A percentile compares a stretch with the other conserved stretches of the same genome.
Evolutionary conservation across 2,888 invertebrate species (phyloP).

Genomic region (Leptinotarsa peninsularis): DNA sequence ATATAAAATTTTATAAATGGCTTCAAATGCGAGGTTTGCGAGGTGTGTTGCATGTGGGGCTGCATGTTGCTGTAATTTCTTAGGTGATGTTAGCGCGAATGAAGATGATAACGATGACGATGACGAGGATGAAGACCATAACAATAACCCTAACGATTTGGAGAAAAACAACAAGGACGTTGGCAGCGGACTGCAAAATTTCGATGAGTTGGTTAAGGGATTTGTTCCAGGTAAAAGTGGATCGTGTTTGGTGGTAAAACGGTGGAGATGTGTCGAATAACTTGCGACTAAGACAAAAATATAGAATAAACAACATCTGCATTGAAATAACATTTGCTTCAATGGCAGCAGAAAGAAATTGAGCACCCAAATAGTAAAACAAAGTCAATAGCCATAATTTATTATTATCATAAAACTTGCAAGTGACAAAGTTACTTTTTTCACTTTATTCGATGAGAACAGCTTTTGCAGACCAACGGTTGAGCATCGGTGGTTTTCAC

Average conservation of each 20-base stretch:
- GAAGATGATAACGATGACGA: constrained; percentile 67
- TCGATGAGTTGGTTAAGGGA: constrained; percentile 58
- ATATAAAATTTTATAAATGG: constrained; percentile 38
- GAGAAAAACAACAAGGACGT: constrained; percentile 69
- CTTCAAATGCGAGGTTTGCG: constrained; percentile 46
- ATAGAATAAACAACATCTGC: no score
- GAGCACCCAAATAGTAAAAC: no score
- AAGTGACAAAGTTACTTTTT: no score
- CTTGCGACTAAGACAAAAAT: constrained; percentile 23
- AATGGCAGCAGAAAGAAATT: not conserved
- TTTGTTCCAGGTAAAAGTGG: constrained; percentile 66
- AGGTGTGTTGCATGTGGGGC: constrained; percentile 62
- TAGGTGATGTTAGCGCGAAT: constrained; percentile 68
- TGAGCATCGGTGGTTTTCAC: no score
- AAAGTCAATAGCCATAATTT: no score
- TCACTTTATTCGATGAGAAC: no score
- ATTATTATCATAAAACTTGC: no score
- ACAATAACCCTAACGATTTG: constrained; percentile 65
- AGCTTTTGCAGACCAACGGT: no score
- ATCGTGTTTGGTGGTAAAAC: constrained; percentile 33
- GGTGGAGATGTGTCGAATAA: constrained; percentile 40
- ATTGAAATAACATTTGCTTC: not conserved
- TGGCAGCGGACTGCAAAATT: constrained; percentile 62
- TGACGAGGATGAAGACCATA: constrained; percentile 68
- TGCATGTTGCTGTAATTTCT: constrained; percentile 66